Percentiles rank a stretch among this genome's conserved stretches.
Evolutionary conservation across 2,888 invertebrate genomes (phyloP).

Genomic region (Elegia similella): DNA sequence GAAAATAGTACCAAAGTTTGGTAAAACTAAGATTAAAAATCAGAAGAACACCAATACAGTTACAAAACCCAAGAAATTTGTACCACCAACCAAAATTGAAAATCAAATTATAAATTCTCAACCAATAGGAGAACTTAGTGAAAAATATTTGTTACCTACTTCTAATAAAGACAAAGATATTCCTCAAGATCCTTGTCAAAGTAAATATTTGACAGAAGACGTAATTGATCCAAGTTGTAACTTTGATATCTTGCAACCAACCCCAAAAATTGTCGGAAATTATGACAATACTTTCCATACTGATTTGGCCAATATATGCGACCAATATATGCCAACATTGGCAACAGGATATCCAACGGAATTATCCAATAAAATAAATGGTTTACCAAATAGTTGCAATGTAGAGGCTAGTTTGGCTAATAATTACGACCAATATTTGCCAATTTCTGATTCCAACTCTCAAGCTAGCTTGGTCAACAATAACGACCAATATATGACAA

Average conservation of each 20-base stretch:
- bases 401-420: not conserved
- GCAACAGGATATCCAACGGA: too few species aligned
- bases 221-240: not conserved
- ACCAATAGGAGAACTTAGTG: not conserved
- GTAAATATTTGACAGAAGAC: not conserved
- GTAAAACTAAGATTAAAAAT: conserved; percentile 31
- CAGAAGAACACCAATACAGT: conserved; percentile 8
- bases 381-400: too few species aligned
- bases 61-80: conserved; percentile 47
- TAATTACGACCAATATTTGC: not conserved
- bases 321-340: conserved; percentile 1
- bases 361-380: too few species aligned
- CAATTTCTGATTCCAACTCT: not conserved
- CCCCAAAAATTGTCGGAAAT: not conserved
- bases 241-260: not conserved
- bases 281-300: not conserved
- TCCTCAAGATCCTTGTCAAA: too few species aligned
- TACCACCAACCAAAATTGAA: conserved; percentile 34
- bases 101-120: not conserved
- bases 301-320: not conserved
- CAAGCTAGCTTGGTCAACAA: not conserved
- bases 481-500: not conserved
- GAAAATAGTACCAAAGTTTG: conserved; percentile 41
- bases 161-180: not conserved
- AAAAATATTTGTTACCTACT: conserved; percentile 3